Evolutionary conservation across 1,140 invertebrate species (phyloP), one percentile per base, ranked within the genome.

Genomic region (Babylonia areolata): DNA sequence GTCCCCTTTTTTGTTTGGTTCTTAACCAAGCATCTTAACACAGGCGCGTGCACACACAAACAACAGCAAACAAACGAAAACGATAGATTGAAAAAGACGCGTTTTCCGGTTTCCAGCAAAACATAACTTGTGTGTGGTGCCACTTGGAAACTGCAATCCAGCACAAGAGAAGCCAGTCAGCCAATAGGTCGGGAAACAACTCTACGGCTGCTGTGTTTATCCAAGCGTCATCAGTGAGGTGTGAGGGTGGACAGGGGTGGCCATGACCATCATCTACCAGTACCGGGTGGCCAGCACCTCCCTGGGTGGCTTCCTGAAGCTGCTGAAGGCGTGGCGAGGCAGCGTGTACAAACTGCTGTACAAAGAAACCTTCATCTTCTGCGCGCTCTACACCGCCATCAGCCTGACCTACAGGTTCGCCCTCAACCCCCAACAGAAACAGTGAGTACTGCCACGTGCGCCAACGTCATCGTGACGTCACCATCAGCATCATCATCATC

Each of bases 261-360:
- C 15, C 9, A 97, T 97, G 96, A 97, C 96, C 81, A 96, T 97
- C 79, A 46, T 46, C 17, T 97, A 97, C 91, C 96, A 97, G 89
- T 96, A 96, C 88, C 96, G 96, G 89, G 96, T 97, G 85, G 96
- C 96, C 28, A 96, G 96, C 73, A 96, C 96, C 58, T 96, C 96
- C 58, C 96, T 96, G 79, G 96, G 96, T 81, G 96, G 96, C 35
- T 97, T 97, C 93, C 96, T 96, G 46, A 95, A 96, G 79, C 94
- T 97, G 11, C 93, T 97, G 23, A 71, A 51, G 17, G 98, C 97
- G 96, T 99, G 98, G 98, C 96, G 97, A 93, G 98, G 98, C 89
- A 99, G 98, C 92, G 97, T 99, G n/a, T 99, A 99, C 96, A 99
- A 99, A 96, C 95, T 99, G 92, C 96, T 99, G 78, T 99, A 98